Conservation (phyloP, 1,140 invertebrate genomes). For the Nymphalis io region DNA sequence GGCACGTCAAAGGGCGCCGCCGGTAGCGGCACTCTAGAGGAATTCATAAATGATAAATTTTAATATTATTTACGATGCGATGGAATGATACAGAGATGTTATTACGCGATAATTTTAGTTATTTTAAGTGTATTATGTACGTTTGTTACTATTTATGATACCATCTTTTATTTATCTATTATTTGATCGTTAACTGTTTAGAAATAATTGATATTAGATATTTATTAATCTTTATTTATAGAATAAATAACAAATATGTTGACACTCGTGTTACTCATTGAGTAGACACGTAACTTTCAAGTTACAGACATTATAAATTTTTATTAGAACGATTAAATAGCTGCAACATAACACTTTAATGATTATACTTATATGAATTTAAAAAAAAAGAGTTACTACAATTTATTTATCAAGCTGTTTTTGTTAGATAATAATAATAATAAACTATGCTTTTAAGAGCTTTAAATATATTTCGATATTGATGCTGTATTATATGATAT, state of each 20-base stretch:
- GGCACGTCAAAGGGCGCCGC: constrained; percentile 67
- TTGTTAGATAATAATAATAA: no score
- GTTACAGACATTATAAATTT: no score
- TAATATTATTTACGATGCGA: constrained; percentile 72
- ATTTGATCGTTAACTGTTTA: constrained; percentile 15
- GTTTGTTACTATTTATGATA: background rate
- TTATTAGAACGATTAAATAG: no score
- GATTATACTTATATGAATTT: no score
- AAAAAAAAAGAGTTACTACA: no score
- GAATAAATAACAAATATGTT: background rate
- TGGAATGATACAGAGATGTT: constrained; percentile 58
- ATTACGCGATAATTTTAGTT: constrained; percentile 38
- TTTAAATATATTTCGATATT: no score
- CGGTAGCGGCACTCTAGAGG: constrained; percentile 70
- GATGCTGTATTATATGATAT: no score
- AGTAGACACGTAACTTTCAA: no score
- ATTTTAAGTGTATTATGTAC: constrained; percentile 9
- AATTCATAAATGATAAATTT: constrained; percentile 78
- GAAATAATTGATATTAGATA: background rate
- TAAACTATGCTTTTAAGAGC: no score
- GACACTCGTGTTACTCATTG: no score
- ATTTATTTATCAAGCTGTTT: no score
- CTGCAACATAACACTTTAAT: no score
- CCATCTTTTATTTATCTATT: background rate
- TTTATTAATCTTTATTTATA: background rate